Evolutionary conservation across 2,113 vertebrate genomes (phyloP), one percentile per base, ranked within the genome.

Genomic region (Syngnathus floridae): DNA sequence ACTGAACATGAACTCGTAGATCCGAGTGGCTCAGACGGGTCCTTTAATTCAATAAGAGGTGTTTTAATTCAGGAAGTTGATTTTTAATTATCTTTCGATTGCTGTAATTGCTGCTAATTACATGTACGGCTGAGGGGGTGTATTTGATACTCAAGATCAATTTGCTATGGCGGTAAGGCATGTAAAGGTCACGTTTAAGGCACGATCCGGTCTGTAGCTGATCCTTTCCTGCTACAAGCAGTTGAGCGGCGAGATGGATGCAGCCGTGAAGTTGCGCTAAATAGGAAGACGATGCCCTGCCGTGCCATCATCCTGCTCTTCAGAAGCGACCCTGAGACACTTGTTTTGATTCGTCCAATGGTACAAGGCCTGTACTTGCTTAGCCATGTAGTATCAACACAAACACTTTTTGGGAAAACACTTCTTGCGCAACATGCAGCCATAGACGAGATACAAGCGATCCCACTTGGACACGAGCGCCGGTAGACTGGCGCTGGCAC

Each of bases 321-420:
- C 60, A 68, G 74, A 72, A 82, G 72, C 73, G 74, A 86, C 76
- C 85, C 83, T 85, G 84, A 86, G 85, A 77, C 71, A 60, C 58
- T 45, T 56, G 36, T 67, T 78, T 72, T 75, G 73, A 73, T 74
- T 73, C 79, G 71, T 81, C 61, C 36, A 73, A 64, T 54, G 56
- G 62, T 59, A 66, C 51, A 26, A 65, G 65, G 66, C 66, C 37
- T 21, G 55, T 49, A 45, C 59, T 36, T 21, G 65, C 69, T 76
- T 69, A 69, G 71, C 59, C 64, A 82, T 61, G 46, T 40, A 72
- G 45, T 80, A 73, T 81, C 83, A 71, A 82, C 69, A 82, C 73
- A 76, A 68, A 73, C 69, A 41, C 48, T 54, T 77, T 74, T 63
- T 48, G 61, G 63, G 49, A 45, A 59, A 35, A 45, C 68, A 31